These are phyloP conservation scores for Eudasyphora cyanicolor DNA, from an alignment of 2,888 invertebrate genomes.

Conservation along the genomic window DNA sequence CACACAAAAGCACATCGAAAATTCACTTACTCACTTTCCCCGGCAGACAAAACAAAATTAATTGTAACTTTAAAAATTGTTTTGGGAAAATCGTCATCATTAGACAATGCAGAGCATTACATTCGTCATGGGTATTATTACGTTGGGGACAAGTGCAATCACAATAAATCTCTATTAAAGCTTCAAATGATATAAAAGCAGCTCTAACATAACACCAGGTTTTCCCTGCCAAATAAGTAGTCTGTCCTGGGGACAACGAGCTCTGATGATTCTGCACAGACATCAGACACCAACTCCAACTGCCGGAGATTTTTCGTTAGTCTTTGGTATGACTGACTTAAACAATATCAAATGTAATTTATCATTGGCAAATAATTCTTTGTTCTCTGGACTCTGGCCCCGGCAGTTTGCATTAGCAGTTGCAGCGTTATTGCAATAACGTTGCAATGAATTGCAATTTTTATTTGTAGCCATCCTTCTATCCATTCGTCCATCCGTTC, in stretches of 20 bases:
- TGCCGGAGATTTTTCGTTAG: constrained; percentile 1
- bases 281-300: background rate
- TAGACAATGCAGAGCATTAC: too few species aligned
- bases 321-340: constrained; percentile 49
- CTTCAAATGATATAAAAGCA: background rate
- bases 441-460: constrained; percentile 54
- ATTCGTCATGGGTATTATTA: background rate
- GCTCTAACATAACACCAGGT: background rate
- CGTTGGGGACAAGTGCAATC: background rate
- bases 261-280: background rate
- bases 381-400: constrained; percentile 12
- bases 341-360: constrained; percentile 57
- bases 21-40: constrained; percentile 19
- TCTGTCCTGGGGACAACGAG: background rate
- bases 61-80: constrained; percentile 19
- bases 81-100: constrained; percentile 31
- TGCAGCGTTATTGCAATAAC: constrained; percentile 20
- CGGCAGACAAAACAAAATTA: constrained; percentile 13
- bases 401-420: background rate
- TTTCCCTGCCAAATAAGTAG: background rate
- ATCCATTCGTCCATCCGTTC: too few species aligned
- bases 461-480: background rate
- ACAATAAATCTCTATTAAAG: constrained; percentile 47
- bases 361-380: constrained; percentile 49
- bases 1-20: constrained; percentile 6